Evolutionary conservation across 2,888 invertebrate species (phyloP), one percentile per base, ranked within the genome.

Genomic region (Campoplex nolae): DNA sequence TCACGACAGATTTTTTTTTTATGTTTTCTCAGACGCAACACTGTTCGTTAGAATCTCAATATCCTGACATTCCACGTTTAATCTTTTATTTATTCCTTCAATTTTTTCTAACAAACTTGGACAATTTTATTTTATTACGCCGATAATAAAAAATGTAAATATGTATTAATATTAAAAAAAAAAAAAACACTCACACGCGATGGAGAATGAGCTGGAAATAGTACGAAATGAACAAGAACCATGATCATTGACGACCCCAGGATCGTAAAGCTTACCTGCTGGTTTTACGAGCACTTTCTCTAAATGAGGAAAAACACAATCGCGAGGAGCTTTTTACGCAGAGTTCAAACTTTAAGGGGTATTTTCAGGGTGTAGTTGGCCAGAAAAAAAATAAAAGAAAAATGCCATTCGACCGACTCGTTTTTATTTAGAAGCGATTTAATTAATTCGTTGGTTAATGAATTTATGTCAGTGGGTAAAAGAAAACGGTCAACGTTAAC

Each of bases 271-370:
- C 51, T 68, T 32, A 13, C 18, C 32, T 35, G 51, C 48, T 38
- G 51, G 48, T 38, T 83, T 86, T 85, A 80, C 38, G 76, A 73
- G 80, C 67, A 73, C 58, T 86, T 83, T 23, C 58, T 56, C 42
- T 51, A 68, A 80, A 86, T 83, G 78, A 83, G 86, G 23, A 83
- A 54, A 23, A 83, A 45, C 32, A 71, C 74, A 71, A 79, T 83
- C 71, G 54, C 70, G 7, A 11, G 4, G 56, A 35, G 68, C 68
- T 76, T 79, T 84, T 84, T 79, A 76, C 65, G 62, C 32, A n/a
- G 35, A 45, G n/a, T 67, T 48, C 54, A 70, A 65, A 68, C 28
- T 48, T 79, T 67, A 68, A 74, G 58, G 58, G 74, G 48, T 23
- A 18, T 8, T 13, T 76, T 42, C 28, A n/a, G n/a, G 9, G 42